Evolutionary conservation across 1,140 invertebrate genomes (phyloP), one percentile per base, ranked within the genome.

Genomic region (Phymorhynchus buccinoides): DNA sequence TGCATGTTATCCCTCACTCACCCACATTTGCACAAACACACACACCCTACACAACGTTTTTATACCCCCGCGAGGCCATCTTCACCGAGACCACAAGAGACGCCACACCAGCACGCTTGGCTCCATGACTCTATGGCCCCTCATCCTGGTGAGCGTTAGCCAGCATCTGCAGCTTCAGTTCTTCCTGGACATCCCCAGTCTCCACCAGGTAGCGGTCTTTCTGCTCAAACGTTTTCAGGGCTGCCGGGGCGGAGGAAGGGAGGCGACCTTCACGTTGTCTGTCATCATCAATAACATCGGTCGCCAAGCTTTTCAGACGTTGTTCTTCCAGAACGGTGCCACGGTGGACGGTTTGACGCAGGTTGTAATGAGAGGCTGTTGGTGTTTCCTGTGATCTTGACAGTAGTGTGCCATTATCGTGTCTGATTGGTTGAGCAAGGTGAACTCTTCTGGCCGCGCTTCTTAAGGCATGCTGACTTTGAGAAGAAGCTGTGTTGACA

Each of bases 141-240:
- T 4, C 6, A 37, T 37, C 3, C 35, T 4, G 3, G 3, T 78
- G 39, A 42, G 27, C 12, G 75, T 37, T 78, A 7, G 75, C 75
- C 42, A 78, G 22, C 22, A 27, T 42, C 75, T 78, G 75, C 39
- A 78, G 41, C 44, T 78, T 78, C 14, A 78, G 75, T 32, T 78
- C 75, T 37, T 78, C 75, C 42, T 48, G 39, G 4, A 22, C 9
- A 42, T 78, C 75, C 14, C n/a, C 39, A 27, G 39, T 16, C 22
- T 22, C 75, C 14, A 78, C 41, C 12, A 78, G 12, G 39, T 78
- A 37, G 30, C 75, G 75, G 44, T 78, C 75, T 48, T 78, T 78
- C 39, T 78, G 75, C 22, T 78, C 39, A 37, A 42, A 78, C 0
- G 1, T 42, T 41, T 78, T 52, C 48, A 52, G 12, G 22, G 37